Evolutionary conservation across 2,888 invertebrate genomes (phyloP), one percentile per base, ranked within the genome.

Genomic region (Onthophagus sagittarius): DNA sequence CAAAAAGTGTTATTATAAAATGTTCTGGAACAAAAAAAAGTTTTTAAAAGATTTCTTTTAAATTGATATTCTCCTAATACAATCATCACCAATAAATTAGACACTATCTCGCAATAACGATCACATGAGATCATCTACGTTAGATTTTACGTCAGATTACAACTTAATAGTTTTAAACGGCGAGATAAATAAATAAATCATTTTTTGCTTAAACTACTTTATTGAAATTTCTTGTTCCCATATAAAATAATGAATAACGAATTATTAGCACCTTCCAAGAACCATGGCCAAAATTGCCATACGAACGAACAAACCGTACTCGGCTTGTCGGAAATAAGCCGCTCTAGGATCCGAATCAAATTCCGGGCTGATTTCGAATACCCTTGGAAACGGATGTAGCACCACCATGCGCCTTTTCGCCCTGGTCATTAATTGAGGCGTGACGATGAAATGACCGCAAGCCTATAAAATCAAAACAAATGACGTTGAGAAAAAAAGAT

Each of bases 241-340:
- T 53, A 53, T 11, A 53, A 53, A 53, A 53, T 11, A 11, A 53
- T 4, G 2, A 53, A 53, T 11, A 53, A 53, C 6, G 7, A 53
- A 53, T 63, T 23, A n/a, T 82, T 78, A 85, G 77, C 82, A 84
- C 79, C 80, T 85, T 71, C 95, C 96, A 11, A 97, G 89, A 1
- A 98, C 93, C 91, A 96, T 94, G 0, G 97, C 93, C 14, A 99
- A 87, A 0, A 99, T 87, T 0, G 99, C 98, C 99, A 99, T 99
- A 71, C 99, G 90, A 14, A 99, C 96, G 83, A 96, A 99, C 93
- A 99, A 95, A 76, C 99, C 99, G 83, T 96, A 95, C 84, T 98
- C 97, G 0, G 97, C 98, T 86, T 99, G 99, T 15, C 99, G 89
- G 89, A 99, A 99, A 86, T 99, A 99, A 0, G 98, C 99, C 0